phyloP scores from a whole-genome alignment of 2,797 vertebrate genomes.

The Thamnophis elegans region DNA sequence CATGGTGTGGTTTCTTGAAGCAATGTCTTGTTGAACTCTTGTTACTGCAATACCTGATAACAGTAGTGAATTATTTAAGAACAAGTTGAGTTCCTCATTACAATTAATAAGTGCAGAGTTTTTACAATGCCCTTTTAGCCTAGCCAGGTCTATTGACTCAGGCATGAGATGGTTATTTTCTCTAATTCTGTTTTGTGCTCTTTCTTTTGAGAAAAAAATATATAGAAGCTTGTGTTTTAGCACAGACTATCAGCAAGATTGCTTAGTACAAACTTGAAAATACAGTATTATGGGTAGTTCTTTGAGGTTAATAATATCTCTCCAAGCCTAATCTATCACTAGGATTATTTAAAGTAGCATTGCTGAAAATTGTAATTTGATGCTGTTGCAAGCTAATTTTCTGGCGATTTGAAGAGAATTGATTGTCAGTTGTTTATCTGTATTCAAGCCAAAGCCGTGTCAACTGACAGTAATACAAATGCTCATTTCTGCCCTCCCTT shows the following conservation, averaged over 20 bases:
- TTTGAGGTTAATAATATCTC: conserved; percentile 19
- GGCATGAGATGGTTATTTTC: conserved; percentile 50
- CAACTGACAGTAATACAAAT: not conserved
- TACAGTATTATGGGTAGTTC: not conserved
- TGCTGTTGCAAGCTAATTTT: not conserved
- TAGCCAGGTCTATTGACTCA: conserved; percentile 41
- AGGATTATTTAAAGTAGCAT: not conserved
- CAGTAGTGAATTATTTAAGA: conserved; percentile 81
- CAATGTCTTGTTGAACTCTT: conserved; percentile 56
- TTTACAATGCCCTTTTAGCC: conserved; percentile 45
- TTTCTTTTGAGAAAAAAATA: not conserved
- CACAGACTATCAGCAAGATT: not conserved
- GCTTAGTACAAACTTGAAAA: not conserved
- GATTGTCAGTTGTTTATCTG: not conserved
- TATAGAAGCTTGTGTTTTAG: conserved; percentile 28
- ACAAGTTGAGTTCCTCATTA: conserved; percentile 77
- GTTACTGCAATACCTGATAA: conserved; percentile 60
- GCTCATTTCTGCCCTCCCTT: not conserved
- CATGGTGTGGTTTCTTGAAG: conserved; percentile 16
- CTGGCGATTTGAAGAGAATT: not conserved
- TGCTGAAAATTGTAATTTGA: not conserved
- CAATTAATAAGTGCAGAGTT: conserved; percentile 74
- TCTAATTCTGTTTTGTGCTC: not conserved
- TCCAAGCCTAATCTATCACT: conserved; percentile 3
- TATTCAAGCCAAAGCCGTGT: not conserved